These are phyloP conservation scores for Sturnus vulgaris DNA, from an alignment of 2,113 vertebrate genomes.

Conservation along the genomic window DNA sequence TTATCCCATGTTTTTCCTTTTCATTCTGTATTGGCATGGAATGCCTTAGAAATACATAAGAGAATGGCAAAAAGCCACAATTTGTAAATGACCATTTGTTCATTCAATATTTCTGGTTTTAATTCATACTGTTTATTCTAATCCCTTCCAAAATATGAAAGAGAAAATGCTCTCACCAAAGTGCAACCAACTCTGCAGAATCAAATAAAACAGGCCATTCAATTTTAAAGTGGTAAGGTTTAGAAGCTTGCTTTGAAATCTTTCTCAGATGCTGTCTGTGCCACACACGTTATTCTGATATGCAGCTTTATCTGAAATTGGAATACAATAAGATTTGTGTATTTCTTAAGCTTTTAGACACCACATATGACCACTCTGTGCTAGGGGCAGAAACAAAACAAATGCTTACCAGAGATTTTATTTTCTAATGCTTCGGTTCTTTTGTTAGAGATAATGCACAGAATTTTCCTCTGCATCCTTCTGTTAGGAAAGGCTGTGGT, in stretches of 20 bases:
- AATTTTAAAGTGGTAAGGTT: neutral
- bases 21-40: neutral
- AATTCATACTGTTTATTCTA: neutral
- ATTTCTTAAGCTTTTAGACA: neutral
- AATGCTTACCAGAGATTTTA: neutral
- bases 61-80: fast-evolving
- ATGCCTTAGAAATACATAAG: neutral
- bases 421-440: neutral
- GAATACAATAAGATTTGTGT: neutral
- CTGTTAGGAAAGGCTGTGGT: neutral
- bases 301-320: neutral
- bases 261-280: neutral
- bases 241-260: neutral
- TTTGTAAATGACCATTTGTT: neutral
- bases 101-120: neutral
- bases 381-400: neutral
- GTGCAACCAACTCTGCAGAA: neutral
- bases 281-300: neutral
- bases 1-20: neutral
- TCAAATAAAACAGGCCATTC: neutral
- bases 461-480: neutral
- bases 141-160: neutral
- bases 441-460: neutral
- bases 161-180: neutral
- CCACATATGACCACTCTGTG: neutral